phyloP scores from a whole-genome alignment of 2,113 vertebrate species.

The Poicephalus gulielmi region DNA sequence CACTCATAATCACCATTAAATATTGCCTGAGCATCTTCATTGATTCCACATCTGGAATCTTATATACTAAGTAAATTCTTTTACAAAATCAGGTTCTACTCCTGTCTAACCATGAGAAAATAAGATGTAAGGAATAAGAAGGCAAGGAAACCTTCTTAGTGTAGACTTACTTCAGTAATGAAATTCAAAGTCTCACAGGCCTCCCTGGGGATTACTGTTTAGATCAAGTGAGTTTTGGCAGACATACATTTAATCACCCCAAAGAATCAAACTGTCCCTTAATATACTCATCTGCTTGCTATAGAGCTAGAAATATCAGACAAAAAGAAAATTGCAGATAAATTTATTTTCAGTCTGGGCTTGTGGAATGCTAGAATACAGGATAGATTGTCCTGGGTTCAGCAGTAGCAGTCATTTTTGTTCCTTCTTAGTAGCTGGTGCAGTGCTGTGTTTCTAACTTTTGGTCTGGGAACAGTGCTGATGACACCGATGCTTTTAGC shows the following conservation, averaged over 20 bases:
- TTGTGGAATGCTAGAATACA: neutral
- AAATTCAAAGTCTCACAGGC: neutral
- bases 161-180: neutral
- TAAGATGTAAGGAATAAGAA: neutral
- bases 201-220: neutral
- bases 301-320: neutral
- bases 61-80: neutral
- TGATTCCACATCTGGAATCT: conserved; percentile 1
- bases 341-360: neutral
- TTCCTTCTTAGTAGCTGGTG: too few species aligned
- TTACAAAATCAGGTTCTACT: conserved; percentile 2
- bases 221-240: neutral
- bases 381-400: too few species aligned
- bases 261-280: neutral
- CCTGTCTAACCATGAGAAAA: neutral
- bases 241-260: neutral
- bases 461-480: too few species aligned
- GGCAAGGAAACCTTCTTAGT: neutral
- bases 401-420: too few species aligned
- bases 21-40: neutral
- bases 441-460: too few species aligned
- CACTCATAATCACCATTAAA: neutral
- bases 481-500: too few species aligned
- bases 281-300: neutral
- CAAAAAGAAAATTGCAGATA: neutral